Percentiles rank a stretch among this genome's conserved stretches.
Evolutionary conservation across 2,888 invertebrate genomes (phyloP).

Genomic region (Kryphioiulus occultus): DNA sequence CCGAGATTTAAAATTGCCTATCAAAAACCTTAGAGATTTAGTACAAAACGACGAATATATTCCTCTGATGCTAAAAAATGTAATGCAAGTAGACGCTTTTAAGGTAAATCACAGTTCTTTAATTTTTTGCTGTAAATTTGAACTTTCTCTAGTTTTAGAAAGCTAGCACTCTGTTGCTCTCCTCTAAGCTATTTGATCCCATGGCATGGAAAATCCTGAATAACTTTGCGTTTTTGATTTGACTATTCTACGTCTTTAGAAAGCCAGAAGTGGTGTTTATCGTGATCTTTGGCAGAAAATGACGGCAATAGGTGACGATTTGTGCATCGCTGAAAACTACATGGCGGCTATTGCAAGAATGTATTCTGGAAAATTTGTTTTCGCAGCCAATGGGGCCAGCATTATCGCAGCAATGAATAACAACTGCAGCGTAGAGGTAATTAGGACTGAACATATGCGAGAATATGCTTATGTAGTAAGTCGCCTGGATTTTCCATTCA

Average conservation of each 20-base stretch:
- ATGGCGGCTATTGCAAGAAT: neutral
- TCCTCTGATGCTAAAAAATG: neutral
- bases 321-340: neutral
- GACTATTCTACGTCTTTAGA: neutral
- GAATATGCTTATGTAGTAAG: conserved; percentile 1
- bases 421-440: neutral
- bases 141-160: too few relatives aligned
- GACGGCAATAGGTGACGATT: neutral
- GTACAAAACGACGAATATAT: neutral
- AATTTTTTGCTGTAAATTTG: too few relatives aligned
- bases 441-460: conserved; percentile 35
- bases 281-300: neutral
- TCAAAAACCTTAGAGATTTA: neutral
- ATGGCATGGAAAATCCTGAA: too few relatives aligned
- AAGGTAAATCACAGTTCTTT: neutral
- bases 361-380: conserved; percentile 27
- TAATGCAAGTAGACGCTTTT: neutral
- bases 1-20: conserved; percentile 19
- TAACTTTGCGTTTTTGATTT: too few relatives aligned
- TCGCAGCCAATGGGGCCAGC: neutral
- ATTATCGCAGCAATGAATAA: neutral
- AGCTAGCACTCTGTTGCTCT: too few relatives aligned
- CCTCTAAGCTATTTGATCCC: too few relatives aligned
- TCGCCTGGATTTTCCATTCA: conserved; percentile 29
- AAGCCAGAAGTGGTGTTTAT: conserved; percentile 14